A percentile compares a stretch with the other conserved stretches of the same genome.
phyloP scores from a whole-genome alignment of 2,797 vertebrate species.

The Siniperca scherzeri region DNA sequence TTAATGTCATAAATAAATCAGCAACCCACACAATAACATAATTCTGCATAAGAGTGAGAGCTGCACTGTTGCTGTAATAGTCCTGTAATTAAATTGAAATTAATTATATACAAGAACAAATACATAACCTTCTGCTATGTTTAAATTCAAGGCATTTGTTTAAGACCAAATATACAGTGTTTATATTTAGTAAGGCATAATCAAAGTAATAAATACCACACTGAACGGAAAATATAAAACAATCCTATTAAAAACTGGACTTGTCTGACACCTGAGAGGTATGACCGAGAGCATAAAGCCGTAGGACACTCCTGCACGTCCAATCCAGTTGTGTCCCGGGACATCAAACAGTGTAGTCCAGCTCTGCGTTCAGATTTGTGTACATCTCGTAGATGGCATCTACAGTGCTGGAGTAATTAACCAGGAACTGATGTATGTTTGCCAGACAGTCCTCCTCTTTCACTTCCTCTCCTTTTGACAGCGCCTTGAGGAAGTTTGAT shows the following conservation, averaged over 20 bases:
- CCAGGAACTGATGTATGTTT: constrained; percentile 91
- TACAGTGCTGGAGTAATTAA: constrained; percentile 89
- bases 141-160: constrained; percentile 38
- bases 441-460: constrained; percentile 93
- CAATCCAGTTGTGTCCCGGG: neutral
- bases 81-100: neutral
- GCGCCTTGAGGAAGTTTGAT: constrained; percentile 93
- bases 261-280: constrained; percentile 38
- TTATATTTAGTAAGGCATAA: constrained; percentile 30
- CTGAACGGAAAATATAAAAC: constrained; percentile 13
- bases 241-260: constrained; percentile 28
- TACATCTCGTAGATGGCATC: constrained; percentile 97
- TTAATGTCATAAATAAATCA: constrained; percentile 31
- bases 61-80: neutral
- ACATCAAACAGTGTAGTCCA: constrained; percentile 92
- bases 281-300: neutral
- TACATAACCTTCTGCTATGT: neutral
- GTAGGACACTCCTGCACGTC: neutral
- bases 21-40: constrained; percentile 1
- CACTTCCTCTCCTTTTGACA: constrained; percentile 93
- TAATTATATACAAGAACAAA: neutral
- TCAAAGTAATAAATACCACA: constrained; percentile 65
- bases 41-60: constrained; percentile 1
- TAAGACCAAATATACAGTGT: constrained; percentile 28
- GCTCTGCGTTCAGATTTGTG: constrained; percentile 90